These are phyloP conservation scores for Neolamprologus kungweensis DNA, from an alignment of 2,113 vertebrate species.

Conservation along the genomic window DNA sequence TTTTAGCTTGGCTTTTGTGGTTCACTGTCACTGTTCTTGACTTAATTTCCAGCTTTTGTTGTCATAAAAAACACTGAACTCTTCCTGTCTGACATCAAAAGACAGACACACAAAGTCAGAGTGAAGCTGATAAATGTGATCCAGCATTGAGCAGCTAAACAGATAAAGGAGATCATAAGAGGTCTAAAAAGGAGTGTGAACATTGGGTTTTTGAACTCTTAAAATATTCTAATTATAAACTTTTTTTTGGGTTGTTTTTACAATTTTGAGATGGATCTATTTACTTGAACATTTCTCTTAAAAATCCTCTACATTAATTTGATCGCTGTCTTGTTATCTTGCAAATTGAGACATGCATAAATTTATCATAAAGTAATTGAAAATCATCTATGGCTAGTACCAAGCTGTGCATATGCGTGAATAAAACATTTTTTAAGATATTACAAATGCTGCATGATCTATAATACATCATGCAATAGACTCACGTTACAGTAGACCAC, in stretches of 20 bases:
- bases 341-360: background rate
- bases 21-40: background rate
- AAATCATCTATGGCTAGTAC: background rate
- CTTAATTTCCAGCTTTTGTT: background rate
- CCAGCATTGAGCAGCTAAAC: background rate
- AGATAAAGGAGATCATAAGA: background rate
- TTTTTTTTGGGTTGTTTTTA: accelerated
- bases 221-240: background rate
- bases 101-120: background rate
- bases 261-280: background rate
- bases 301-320: background rate
- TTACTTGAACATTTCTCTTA: background rate
- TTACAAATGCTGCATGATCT: background rate
- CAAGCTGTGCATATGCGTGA: background rate
- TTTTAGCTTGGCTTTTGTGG: background rate
- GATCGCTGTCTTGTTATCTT: background rate
- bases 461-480: background rate
- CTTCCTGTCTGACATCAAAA: background rate
- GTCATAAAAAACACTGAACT: background rate
- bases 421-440: background rate
- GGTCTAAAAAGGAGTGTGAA: background rate
- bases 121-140: background rate
- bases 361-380: background rate
- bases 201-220: background rate
- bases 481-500: background rate